Evolutionary conservation across 2,797 vertebrate species (phyloP).

Genomic region (Pitangus sulphuratus): DNA sequence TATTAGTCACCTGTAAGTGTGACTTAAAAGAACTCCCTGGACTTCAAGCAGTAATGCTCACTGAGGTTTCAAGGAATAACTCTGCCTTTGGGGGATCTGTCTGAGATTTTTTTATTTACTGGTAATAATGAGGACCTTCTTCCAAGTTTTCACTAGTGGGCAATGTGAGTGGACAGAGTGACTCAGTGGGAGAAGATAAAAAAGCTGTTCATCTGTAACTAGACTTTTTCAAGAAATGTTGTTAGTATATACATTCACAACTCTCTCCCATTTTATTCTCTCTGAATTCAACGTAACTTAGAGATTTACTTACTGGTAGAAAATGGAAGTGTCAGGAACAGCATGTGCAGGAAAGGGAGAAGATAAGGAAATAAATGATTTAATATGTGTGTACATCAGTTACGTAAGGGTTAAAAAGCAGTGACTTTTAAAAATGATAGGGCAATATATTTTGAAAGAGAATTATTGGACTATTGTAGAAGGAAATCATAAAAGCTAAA

Average conservation of each 20-base stretch:
- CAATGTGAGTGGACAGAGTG: background rate
- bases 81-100: background rate
- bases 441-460: background rate
- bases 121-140: background rate
- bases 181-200: background rate
- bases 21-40: background rate
- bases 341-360: background rate
- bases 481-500: conserved; percentile 4
- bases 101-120: background rate
- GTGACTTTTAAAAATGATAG: background rate
- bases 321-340: background rate
- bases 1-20: background rate
- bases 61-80: background rate
- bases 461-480: background rate
- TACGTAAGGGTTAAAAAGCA: background rate
- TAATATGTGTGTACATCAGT: background rate
- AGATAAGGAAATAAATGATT: background rate
- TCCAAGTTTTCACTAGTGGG: background rate
- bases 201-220: background rate
- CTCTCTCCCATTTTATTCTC: background rate
- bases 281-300: background rate
- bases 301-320: background rate
- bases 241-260: background rate
- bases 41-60: background rate
- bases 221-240: background rate